Evolutionary conservation across 2,888 invertebrate genomes (phyloP), one percentile per base, ranked within the genome.

Genomic region (Apoda limacodes): DNA sequence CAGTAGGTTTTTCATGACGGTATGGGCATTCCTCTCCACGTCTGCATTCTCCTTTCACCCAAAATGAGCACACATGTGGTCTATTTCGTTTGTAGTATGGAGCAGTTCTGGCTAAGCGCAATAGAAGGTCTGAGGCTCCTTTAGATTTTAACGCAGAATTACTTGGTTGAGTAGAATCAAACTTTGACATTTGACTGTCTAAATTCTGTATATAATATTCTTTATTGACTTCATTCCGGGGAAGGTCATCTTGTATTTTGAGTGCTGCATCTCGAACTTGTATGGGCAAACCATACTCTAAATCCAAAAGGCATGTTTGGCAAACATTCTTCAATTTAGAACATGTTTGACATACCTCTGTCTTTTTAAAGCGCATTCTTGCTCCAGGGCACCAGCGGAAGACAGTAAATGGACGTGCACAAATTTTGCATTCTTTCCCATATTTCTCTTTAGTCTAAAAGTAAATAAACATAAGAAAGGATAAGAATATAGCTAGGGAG

Each of bases 41-140:
- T 55, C 94, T 88, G 62, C 97, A 97, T 65, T 97, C 96, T 2
- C 96, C 97, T 80, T 97, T 98, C n/a, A 97, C 96, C 93, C 95
- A 97, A 70, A 97, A 98, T 1, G 95, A 95, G 65, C 97, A 97
- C 28, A 97, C 95, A 69, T 97, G 97, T 0, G 97, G 95, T 46
- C 95, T 83, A 58, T 97, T 97, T 32, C 97, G 82, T 60, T 96
- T 95, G 66, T 98, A 97, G 65, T 97, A 98, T 0, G 97, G 97
- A 24, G 93, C 91, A 3, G 95, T 95, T 29, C 96, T 82, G 1
- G 96, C 96, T 47, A 97, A 75, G 47, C 95, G 90, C 72, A 93
- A 83, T 35, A 97, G 65, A 50, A 96, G 82, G 55, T 95, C 95
- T 45, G 90, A 84, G 40, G 91, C 84, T 50, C 89, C 90, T 55